Percentiles rank a stretch among this genome's conserved stretches.
phyloP scores from a whole-genome alignment of 2,113 vertebrate species.

The Tenrec ecaudatus region DNA sequence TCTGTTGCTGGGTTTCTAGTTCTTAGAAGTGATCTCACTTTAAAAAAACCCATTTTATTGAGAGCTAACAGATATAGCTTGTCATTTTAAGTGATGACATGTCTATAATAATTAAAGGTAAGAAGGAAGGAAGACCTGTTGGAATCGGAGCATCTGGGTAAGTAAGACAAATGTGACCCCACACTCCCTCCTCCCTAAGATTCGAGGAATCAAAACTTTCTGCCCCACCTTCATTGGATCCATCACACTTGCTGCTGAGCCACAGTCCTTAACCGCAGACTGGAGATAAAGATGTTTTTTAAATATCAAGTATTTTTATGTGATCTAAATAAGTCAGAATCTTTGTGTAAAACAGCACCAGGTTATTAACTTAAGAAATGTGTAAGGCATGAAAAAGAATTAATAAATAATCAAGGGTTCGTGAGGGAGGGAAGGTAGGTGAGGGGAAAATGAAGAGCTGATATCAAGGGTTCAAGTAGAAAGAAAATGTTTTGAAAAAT shows the following conservation, averaged over 20 bases:
- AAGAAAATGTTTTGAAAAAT: too few relatives aligned
- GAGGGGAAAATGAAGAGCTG: too few relatives aligned
- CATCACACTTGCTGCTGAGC: not conserved
- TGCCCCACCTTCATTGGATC: not conserved
- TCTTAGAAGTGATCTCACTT: not conserved
- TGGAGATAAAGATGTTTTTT: not conserved
- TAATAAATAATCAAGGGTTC: too few relatives aligned
- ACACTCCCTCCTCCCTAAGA: not conserved
- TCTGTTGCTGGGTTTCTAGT: not conserved
- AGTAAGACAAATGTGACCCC: not conserved
- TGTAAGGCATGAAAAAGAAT: too few relatives aligned
- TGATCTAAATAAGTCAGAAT: slow-evolving; percentile 21
- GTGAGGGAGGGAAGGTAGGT: too few relatives aligned
- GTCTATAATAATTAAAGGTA: not conserved
- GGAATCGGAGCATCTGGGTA: not conserved
- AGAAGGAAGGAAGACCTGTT: not conserved
- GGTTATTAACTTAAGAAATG: too few relatives aligned
- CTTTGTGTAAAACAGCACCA: not conserved
- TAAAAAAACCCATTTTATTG: too few relatives aligned
- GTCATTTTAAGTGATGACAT: not conserved
- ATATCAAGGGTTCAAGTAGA: too few relatives aligned
- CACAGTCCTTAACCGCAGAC: not conserved
- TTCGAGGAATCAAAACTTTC: not conserved
- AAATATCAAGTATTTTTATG: not conserved
- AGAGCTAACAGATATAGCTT: too few relatives aligned